Evolutionary conservation across 2,888 invertebrate species (phyloP).

Genomic region (Acanthopleura granulata): DNA sequence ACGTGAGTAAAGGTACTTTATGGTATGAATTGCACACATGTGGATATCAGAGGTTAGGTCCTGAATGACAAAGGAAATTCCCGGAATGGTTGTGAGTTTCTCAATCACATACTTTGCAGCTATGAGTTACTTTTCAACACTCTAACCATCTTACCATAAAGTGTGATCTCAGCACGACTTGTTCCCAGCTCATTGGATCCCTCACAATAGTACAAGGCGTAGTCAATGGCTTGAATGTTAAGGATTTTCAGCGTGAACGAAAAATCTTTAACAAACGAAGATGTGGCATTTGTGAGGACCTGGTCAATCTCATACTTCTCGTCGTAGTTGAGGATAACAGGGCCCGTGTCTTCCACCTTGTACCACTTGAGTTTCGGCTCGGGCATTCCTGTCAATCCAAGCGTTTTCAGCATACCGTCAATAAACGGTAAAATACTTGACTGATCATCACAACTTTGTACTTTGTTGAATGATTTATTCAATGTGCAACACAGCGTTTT

Average conservation of each 20-base stretch:
- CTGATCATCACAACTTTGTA: too few relatives aligned
- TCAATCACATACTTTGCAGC: too few relatives aligned
- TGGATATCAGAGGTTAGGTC: too few relatives aligned
- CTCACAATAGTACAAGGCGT: constrained; percentile 59
- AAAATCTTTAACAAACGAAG: constrained; percentile 49
- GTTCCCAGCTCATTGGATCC: constrained; percentile 56
- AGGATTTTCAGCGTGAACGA: constrained; percentile 67
- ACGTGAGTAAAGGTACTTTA: too few relatives aligned
- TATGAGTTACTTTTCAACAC: neutral
- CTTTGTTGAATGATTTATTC: too few relatives aligned
- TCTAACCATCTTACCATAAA: constrained; percentile 57
- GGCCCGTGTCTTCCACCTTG: constrained; percentile 41
- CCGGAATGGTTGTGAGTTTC: too few relatives aligned
- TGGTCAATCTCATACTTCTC: constrained; percentile 62
- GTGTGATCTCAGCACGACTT: constrained; percentile 39
- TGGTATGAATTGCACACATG: too few relatives aligned
- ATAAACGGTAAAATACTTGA: too few relatives aligned
- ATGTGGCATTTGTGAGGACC: constrained; percentile 53
- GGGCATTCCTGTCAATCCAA: constrained; percentile 65
- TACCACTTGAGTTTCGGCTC: constrained; percentile 59
- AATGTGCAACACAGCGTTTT: too few relatives aligned
- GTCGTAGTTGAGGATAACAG: constrained; percentile 49
- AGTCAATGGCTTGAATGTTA: constrained; percentile 64
- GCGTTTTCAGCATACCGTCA: too few relatives aligned
- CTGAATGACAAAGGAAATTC: too few relatives aligned